Evolutionary conservation across 2,797 vertebrate genomes (phyloP).

Genomic region (Nasua narica): DNA sequence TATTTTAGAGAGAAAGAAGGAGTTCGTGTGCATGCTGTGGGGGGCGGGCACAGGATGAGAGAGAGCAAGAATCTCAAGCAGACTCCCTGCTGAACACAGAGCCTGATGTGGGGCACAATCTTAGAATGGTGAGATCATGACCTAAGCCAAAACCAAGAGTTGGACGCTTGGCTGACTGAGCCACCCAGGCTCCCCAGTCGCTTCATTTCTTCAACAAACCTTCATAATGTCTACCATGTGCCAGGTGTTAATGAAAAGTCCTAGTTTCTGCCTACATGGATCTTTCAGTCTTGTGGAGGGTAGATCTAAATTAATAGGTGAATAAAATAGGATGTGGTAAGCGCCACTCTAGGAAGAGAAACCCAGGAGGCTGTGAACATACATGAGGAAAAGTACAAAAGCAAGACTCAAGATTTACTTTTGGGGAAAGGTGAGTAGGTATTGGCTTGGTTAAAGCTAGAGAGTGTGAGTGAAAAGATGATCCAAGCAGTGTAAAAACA

Average conservation of each 20-base stretch:
- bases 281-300: neutral
- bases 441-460: neutral
- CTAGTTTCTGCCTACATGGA: neutral
- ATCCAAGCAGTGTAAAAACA: neutral
- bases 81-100: neutral
- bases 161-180: neutral
- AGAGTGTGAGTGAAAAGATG: neutral
- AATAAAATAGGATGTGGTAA: neutral
- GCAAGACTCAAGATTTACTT: conserved; percentile 2
- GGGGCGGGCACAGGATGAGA: neutral
- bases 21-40: neutral
- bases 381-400: neutral
- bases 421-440: neutral
- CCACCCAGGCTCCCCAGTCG: neutral
- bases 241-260: neutral
- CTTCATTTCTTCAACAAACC: conserved; percentile 2
- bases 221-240: neutral
- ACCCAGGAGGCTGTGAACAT: neutral
- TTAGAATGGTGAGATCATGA: neutral
- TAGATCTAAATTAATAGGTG: neutral
- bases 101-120: too few relatives aligned
- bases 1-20: neutral
- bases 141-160: neutral
- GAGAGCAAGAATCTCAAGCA: neutral
- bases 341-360: neutral